Conservation (phyloP, 2,888 invertebrate genomes). For the Meiosimyza platycephala region DNA sequence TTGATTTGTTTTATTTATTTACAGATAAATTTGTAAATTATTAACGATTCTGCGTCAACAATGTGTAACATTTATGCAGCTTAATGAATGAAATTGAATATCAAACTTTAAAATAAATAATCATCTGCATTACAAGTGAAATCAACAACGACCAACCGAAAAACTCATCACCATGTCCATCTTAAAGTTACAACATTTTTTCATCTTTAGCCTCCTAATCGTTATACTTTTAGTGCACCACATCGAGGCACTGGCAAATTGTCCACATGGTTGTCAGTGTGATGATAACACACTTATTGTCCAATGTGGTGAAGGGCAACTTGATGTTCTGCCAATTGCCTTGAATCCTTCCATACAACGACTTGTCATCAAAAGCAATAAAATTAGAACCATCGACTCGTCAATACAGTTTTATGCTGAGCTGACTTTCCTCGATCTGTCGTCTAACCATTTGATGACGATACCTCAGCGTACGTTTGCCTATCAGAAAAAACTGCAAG, state of each 20-base stretch:
- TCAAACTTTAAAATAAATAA: background rate
- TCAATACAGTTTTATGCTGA: slow-evolving; percentile 91
- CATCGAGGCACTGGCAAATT: slow-evolving; percentile 72
- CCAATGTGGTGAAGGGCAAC: slow-evolving; percentile 85
- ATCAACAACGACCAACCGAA: background rate
- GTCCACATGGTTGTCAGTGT: slow-evolving; percentile 87
- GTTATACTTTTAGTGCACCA: slow-evolving; percentile 30
- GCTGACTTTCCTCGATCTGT: slow-evolving; percentile 84
- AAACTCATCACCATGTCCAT: slow-evolving; percentile 11
- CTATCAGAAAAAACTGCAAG: slow-evolving; percentile 84
- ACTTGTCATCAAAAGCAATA: slow-evolving; percentile 84
- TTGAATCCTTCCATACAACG: slow-evolving; percentile 91
- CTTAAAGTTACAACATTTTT: background rate
- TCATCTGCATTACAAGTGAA: slow-evolving; percentile 32
- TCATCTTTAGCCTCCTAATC: slow-evolving; percentile 14
- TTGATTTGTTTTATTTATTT: background rate
- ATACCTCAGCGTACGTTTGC: slow-evolving; percentile 84
- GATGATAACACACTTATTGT: slow-evolving; percentile 90
- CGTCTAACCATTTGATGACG: slow-evolving; percentile 85
- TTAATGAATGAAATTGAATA: background rate
- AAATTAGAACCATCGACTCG: slow-evolving; percentile 88
- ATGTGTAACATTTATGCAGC: no score
- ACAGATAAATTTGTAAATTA: background rate
- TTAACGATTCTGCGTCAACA: no score
- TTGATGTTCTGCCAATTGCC: slow-evolving; percentile 91